These are phyloP conservation scores for Larimichthys polyactis DNA, from an alignment of 2,113 vertebrate genomes.

Conservation along the genomic window DNA sequence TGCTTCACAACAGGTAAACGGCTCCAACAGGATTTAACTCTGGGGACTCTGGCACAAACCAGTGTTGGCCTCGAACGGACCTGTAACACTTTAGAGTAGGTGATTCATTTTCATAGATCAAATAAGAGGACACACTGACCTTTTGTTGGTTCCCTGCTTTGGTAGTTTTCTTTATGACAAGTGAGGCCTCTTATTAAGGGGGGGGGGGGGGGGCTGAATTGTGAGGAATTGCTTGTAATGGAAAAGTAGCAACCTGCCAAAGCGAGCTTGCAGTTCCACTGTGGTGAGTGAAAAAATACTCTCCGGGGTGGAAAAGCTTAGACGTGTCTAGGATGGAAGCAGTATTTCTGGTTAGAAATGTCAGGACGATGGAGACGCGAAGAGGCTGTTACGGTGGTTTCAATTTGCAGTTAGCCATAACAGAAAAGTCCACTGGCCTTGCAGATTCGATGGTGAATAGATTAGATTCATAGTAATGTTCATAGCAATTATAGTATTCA, in stretches of 20 bases:
- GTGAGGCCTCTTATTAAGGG: constrained; percentile 29
- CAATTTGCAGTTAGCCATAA: constrained; percentile 15
- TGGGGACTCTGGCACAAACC: constrained; percentile 3
- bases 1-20: constrained; percentile 57
- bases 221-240: constrained; percentile 66
- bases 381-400: constrained; percentile 38
- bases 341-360: constrained; percentile 63
- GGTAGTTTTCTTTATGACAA: constrained; percentile 45
- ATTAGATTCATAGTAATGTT: constrained; percentile 14
- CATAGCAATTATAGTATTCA: constrained; percentile 5
- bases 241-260: constrained; percentile 74
- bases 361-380: constrained; percentile 33
- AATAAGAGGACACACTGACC: constrained; percentile 24
- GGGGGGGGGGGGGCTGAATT: neutral
- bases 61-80: constrained; percentile 1
- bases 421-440: constrained; percentile 3
- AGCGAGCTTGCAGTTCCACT: constrained; percentile 68
- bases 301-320: constrained; percentile 78
- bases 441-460: neutral
- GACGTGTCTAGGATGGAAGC: constrained; percentile 69
- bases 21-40: constrained; percentile 1
- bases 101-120: neutral
- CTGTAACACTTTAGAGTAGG: neutral
- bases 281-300: constrained; percentile 71
- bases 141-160: constrained; percentile 26